Conservation (phyloP, 2,113 vertebrate species). For the Sceloporus tristichus region DNA sequence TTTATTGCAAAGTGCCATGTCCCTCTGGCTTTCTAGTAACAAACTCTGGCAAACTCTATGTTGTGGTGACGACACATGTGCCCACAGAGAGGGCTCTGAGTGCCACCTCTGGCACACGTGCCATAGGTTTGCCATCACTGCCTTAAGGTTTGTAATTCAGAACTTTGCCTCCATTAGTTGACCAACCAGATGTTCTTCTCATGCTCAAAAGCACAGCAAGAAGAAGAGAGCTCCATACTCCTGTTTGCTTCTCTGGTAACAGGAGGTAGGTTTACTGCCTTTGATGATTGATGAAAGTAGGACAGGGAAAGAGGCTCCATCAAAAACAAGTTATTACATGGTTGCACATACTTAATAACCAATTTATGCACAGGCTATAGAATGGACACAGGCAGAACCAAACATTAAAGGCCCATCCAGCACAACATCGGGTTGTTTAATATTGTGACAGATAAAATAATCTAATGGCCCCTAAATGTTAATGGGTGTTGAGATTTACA, state of each 20-base stretch:
- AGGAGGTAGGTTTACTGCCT: background rate
- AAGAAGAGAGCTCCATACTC: background rate
- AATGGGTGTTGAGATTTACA: constrained; percentile 79
- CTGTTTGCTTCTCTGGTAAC: background rate
- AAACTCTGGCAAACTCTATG: no score
- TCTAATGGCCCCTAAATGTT: constrained; percentile 77
- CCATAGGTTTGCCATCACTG: no score
- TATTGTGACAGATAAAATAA: constrained; percentile 72
- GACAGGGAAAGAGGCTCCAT: constrained; percentile 1
- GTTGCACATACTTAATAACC: constrained; percentile 71
- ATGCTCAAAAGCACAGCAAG: background rate
- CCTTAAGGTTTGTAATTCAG: background rate
- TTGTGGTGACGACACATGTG: no score
- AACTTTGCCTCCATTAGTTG: background rate
- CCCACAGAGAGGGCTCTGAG: no score
- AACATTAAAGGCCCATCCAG: constrained; percentile 65
- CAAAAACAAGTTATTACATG: constrained; percentile 60
- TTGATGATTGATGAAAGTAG: background rate
- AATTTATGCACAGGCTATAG: constrained; percentile 78
- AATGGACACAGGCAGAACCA: constrained; percentile 60
- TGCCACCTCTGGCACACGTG: no score
- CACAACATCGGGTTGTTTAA: constrained; percentile 72
- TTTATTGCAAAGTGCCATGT: no score
- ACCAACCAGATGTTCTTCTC: background rate
- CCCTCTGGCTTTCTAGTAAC: no score